Conservation (phyloP, 37 sponge, comb jelly and placozoan genomes). For the Aplysina aerophoba region DNA sequence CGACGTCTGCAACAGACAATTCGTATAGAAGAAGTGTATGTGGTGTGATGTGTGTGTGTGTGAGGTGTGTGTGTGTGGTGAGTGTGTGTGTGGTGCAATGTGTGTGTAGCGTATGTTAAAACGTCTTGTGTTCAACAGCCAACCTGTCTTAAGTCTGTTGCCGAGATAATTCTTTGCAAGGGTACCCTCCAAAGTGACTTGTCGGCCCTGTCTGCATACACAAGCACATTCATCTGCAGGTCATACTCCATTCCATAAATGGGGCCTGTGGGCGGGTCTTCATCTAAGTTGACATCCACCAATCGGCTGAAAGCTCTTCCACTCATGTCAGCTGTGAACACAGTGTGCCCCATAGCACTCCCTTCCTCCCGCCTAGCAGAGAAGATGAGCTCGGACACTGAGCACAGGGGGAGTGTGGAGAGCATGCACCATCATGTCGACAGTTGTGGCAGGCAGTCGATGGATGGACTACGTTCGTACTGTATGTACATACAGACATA, state of each 20-base stretch:
- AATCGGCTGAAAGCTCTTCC: slow-evolving; percentile 13
- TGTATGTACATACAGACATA: not conserved
- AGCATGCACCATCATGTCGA: not conserved
- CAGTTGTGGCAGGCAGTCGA: not conserved
- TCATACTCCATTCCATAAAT: slow-evolving; percentile 69
- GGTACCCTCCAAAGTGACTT: slow-evolving; percentile 39
- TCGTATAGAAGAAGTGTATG: no score
- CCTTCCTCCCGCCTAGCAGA: not conserved
- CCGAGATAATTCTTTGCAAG: slow-evolving; percentile 15
- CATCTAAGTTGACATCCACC: slow-evolving; percentile 8
- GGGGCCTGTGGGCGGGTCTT: slow-evolving; percentile 30
- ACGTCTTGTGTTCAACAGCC: not conserved
- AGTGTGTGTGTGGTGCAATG: no score
- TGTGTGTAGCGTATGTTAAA: no score
- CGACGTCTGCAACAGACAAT: no score
- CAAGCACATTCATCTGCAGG: slow-evolving; percentile 27
- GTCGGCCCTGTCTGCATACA: slow-evolving; percentile 52
- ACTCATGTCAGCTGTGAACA: slow-evolving; percentile 13
- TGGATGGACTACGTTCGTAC: not conserved
- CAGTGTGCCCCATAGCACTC: not conserved
- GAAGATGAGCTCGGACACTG: slow-evolving; percentile 42
- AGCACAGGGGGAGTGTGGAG: not conserved
- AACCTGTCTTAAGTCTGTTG: slow-evolving; percentile 35
- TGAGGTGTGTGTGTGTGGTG: not conserved
- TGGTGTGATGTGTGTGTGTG: not conserved